Evolutionary conservation across 2,113 vertebrate species (phyloP).

Genomic region (Alligator mississippiensis): DNA sequence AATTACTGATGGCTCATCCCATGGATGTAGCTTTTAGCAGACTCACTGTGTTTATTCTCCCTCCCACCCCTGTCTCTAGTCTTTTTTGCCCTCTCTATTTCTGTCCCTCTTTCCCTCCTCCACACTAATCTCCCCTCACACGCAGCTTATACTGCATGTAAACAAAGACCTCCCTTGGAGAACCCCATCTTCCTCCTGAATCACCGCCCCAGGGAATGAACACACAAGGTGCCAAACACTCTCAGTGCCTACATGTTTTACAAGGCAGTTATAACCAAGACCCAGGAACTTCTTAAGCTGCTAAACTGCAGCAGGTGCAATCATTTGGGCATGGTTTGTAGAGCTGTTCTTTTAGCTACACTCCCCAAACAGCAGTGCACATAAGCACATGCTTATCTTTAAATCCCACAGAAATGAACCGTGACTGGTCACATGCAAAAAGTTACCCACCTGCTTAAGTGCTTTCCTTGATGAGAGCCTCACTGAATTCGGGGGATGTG

Average conservation of each 20-base stretch:
- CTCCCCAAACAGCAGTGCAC: not conserved
- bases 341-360: not conserved
- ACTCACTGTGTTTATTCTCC: not conserved
- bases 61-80: not conserved
- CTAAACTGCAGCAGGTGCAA: not conserved
- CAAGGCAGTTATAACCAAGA: no score
- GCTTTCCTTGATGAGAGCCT: not conserved
- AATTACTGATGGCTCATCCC: not conserved
- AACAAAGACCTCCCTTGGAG: not conserved
- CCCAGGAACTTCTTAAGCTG: no score
- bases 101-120: not conserved
- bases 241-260: no score
- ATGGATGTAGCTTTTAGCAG: not conserved
- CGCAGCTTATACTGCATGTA: not conserved
- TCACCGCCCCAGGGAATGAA: not conserved
- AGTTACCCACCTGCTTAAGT: conserved; percentile 47
- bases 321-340: not conserved
- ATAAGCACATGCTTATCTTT: not conserved
- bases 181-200: not conserved
- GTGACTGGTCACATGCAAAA: conserved; percentile 15
- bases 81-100: not conserved
- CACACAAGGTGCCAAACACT: no score
- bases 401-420: not conserved
- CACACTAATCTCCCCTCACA: no score
- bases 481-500: not conserved